phyloP scores from a whole-genome alignment of 2,113 vertebrate species.

The Poeciliopsis retropinna region DNA sequence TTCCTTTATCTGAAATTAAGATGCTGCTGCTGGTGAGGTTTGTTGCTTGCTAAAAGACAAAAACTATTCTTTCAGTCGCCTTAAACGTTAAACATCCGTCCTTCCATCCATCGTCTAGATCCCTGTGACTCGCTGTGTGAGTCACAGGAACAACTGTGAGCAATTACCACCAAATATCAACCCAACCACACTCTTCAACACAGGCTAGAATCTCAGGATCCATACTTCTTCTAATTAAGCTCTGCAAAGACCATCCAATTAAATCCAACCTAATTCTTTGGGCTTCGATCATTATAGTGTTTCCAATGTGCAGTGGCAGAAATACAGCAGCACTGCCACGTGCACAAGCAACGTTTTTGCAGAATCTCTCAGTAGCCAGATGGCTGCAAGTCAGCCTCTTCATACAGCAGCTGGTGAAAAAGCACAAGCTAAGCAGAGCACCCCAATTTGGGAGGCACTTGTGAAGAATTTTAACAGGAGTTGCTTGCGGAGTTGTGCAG shows the following conservation, averaged over 20 bases:
- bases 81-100: too few relatives aligned
- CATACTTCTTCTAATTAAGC: background rate
- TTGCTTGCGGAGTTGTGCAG: background rate
- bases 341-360: background rate
- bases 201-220: background rate
- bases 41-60: too few relatives aligned
- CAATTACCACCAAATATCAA: background rate
- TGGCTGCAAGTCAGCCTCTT: background rate
- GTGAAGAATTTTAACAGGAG: background rate
- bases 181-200: background rate
- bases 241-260: background rate
- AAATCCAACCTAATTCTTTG: background rate
- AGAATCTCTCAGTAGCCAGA: background rate
- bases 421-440: background rate
- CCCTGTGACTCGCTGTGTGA: background rate
- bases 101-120: too few relatives aligned
- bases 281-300: background rate
- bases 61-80: too few relatives aligned
- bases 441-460: background rate
- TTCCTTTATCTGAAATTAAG: background rate
- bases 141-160: background rate
- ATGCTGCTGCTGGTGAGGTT: too few relatives aligned
- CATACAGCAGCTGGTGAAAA: background rate
- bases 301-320: background rate
- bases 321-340: background rate